Evolutionary conservation across 2,797 vertebrate species (phyloP).

Genomic region (Sarcophilus harrisii): DNA sequence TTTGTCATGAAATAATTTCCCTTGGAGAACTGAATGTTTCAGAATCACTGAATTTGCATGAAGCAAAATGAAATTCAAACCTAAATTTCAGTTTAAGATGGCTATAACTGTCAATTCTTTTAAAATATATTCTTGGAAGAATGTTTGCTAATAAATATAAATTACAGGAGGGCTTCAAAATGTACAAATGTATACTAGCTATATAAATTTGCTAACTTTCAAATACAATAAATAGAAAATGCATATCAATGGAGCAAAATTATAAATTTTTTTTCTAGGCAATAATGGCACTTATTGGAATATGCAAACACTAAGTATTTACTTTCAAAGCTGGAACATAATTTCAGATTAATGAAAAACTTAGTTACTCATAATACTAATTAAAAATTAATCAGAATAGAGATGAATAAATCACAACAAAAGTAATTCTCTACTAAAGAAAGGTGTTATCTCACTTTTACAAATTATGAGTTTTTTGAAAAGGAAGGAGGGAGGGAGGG

Average conservation of each 20-base stretch:
- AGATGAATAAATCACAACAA: slow-evolving; percentile 39
- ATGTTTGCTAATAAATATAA: not conserved
- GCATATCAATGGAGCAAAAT: slow-evolving; percentile 28
- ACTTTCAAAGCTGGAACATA: slow-evolving; percentile 26
- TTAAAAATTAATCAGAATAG: slow-evolving; percentile 18
- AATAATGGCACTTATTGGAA: not conserved
- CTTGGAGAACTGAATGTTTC: slow-evolving; percentile 58
- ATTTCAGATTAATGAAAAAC: slow-evolving; percentile 44
- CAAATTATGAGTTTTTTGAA: slow-evolving; percentile 12
- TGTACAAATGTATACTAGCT: not conserved
- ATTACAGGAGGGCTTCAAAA: not conserved
- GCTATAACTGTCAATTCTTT: not conserved
- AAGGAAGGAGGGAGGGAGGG: not conserved
- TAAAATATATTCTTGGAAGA: not conserved
- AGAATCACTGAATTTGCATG: not conserved
- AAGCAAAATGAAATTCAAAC: slow-evolving; percentile 38
- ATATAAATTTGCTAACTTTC: slow-evolving; percentile 20
- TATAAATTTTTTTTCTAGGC: slow-evolving; percentile 24
- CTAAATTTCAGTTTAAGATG: slow-evolving; percentile 6
- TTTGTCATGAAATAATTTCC: slow-evolving; percentile 55
- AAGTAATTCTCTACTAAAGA: slow-evolving; percentile 20
- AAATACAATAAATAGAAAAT: not conserved
- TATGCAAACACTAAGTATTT: not conserved
- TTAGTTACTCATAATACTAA: not conserved
- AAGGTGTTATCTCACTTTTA: not conserved